Evolutionary conservation across 2,888 invertebrate genomes (phyloP), one percentile per base, ranked within the genome.

Genomic region (Stenodera caucasica): DNA sequence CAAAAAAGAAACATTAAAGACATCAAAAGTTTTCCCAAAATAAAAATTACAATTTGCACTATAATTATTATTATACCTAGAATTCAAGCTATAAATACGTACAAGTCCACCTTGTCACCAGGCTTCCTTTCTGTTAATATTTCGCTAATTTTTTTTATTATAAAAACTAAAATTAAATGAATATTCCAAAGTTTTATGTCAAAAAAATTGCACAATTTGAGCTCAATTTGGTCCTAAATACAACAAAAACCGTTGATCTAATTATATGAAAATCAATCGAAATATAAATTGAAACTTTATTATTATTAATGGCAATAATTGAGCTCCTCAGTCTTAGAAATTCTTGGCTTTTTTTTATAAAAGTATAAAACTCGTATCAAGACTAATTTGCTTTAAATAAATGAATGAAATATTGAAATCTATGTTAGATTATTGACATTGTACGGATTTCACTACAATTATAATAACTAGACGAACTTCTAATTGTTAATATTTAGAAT

Each of bases 321-420:
- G 63, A 63, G 59, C 63, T 45, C 32, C 49, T 63, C 63, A 63
- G 63, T 63, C 63, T 63, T 59, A 54, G 53, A 40, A 51, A 21
- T 54, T 56, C 55, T 57, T 61, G 15, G 40, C 40, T 33, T 58
- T 53, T 58, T 60, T 52, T 67, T 72, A 72, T 70, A 72, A 72
- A 72, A 70, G 71, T 72, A 72, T 67, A 72, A 71, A 71, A 70
- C 61, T 67, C 60, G 64, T 71, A 70, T 66, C 63, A 65, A 69
- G 62, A 68, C 66, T 71, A 68, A 68, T 53, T 49, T 51, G 63
- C 63, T 54, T 51, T 52, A 50, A 35, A 55, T 45, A 18, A 45
- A 45, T 45, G 18, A 45, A 45, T 12, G 18, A 45, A 11, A 45
- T 3, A 21, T 40, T 40, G 37, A 18, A 40, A 8, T 40, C 37